Evolutionary conservation across 2,797 vertebrate genomes (phyloP).

Genomic region (Telmatherina bonti): DNA sequence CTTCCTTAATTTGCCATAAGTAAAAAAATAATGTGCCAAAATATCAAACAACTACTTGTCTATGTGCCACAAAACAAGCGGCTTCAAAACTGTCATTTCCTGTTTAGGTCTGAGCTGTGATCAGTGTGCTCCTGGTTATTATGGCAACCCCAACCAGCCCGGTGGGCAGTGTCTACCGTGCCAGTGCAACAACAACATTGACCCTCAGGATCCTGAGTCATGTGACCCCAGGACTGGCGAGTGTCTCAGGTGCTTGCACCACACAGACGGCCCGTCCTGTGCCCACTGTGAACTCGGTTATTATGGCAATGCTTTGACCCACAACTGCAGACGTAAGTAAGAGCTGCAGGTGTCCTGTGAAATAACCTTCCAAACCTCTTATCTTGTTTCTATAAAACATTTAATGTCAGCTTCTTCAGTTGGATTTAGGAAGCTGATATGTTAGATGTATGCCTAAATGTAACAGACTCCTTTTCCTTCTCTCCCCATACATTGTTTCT

Average conservation of each 20-base stretch:
- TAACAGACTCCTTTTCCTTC: background rate
- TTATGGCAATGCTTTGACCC: conserved; percentile 85
- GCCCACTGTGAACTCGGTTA: conserved; percentile 84
- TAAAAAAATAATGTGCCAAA: background rate
- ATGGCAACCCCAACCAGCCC: conserved; percentile 79
- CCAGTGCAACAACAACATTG: conserved; percentile 89
- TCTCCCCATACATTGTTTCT: background rate
- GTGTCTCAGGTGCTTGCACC: conserved; percentile 87
- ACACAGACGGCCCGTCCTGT: conserved; percentile 85
- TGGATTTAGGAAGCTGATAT: background rate
- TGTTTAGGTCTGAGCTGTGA: conserved; percentile 85
- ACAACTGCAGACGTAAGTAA: conserved; percentile 88
- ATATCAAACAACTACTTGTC: background rate
- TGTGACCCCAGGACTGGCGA: conserved; percentile 85
- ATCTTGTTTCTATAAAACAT: background rate
- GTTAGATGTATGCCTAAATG: background rate
- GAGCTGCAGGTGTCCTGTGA: background rate
- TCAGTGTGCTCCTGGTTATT: conserved; percentile 87
- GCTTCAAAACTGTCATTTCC: background rate
- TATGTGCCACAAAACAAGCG: background rate
- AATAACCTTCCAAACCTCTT: background rate
- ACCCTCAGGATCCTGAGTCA: conserved; percentile 82
- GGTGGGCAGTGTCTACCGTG: conserved; percentile 83
- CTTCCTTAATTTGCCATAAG: background rate
- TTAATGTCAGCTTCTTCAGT: background rate